Evolutionary conservation across 2,888 invertebrate species (phyloP).

Genomic region (Leptinotarsa haldemani): DNA sequence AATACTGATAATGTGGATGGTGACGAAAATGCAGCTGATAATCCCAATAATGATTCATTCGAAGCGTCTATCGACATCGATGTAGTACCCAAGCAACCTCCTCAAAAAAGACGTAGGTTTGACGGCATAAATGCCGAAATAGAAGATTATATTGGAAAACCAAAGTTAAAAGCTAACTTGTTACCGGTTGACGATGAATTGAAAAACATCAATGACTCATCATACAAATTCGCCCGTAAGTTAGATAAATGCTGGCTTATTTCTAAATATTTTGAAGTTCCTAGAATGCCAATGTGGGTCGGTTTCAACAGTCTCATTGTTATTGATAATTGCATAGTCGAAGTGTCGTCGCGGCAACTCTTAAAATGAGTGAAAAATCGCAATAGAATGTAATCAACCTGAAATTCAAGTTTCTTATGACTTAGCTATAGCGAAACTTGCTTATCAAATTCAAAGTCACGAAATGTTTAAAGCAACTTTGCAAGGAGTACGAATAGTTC

Average conservation of each 20-base stretch:
- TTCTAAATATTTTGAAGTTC: conserved; percentile 6
- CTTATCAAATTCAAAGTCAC: conserved; percentile 4
- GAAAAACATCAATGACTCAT: background rate
- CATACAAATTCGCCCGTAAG: background rate
- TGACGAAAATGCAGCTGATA: conserved; percentile 10
- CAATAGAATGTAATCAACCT: conserved; percentile 17
- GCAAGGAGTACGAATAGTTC: conserved; percentile 10
- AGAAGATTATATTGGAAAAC: conserved; percentile 4
- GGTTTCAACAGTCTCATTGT: background rate
- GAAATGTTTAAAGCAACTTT: background rate
- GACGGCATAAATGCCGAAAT: background rate
- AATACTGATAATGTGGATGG: background rate
- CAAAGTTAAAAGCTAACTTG: conserved; percentile 7
- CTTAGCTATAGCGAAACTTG: conserved; percentile 19
- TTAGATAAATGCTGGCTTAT: conserved; percentile 10
- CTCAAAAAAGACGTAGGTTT: background rate
- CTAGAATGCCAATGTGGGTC: conserved; percentile 7
- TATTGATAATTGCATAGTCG: conserved; percentile 3
- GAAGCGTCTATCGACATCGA: conserved; percentile 1
- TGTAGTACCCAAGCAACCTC: background rate
- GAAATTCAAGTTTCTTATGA: conserved; percentile 23
- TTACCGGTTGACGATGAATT: conserved; percentile 1
- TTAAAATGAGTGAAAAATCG: conserved; percentile 7
- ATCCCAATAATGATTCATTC: conserved; percentile 13
- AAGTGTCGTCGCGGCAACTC: conserved; percentile 7